Evolutionary conservation across 2,888 invertebrate species (phyloP).

Genomic region (Ferrisia virgata): DNA sequence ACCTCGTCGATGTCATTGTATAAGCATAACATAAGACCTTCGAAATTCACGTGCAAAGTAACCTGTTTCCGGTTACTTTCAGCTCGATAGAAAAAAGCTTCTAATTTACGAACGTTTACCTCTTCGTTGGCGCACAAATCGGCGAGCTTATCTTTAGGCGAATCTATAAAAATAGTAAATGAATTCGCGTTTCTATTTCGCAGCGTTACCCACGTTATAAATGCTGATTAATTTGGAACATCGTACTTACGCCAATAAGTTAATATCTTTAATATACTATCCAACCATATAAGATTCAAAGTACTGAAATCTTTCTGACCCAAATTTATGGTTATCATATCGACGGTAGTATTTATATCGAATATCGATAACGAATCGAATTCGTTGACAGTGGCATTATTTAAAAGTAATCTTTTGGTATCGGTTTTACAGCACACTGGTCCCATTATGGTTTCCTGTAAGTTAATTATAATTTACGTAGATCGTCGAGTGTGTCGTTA

Average conservation of each 20-base stretch:
- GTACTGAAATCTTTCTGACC: conserved; percentile 72
- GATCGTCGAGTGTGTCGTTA: not conserved
- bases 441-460: conserved; percentile 71
- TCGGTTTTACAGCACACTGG: conserved; percentile 51
- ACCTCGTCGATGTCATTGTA: conserved; percentile 73
- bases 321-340: conserved; percentile 65
- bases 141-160: not conserved
- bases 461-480: no score
- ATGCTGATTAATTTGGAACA: not conserved
- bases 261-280: conserved; percentile 41
- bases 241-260: conserved; percentile 51
- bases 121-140: conserved; percentile 54
- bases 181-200: not conserved
- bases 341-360: conserved; percentile 64
- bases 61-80: conserved; percentile 65
- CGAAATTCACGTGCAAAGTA: conserved; percentile 60
- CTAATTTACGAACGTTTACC: conserved; percentile 63
- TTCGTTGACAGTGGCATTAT: not conserved
- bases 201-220: not conserved
- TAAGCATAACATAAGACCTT: conserved; percentile 67
- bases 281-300: conserved; percentile 63
- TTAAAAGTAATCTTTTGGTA: not conserved
- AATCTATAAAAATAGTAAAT: not conserved
- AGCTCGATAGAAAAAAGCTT: conserved; percentile 70
- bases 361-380: not conserved